Base-by-base conservation (phyloP, 2,888 invertebrate genomes). In the Lagria hirta region DNA sequence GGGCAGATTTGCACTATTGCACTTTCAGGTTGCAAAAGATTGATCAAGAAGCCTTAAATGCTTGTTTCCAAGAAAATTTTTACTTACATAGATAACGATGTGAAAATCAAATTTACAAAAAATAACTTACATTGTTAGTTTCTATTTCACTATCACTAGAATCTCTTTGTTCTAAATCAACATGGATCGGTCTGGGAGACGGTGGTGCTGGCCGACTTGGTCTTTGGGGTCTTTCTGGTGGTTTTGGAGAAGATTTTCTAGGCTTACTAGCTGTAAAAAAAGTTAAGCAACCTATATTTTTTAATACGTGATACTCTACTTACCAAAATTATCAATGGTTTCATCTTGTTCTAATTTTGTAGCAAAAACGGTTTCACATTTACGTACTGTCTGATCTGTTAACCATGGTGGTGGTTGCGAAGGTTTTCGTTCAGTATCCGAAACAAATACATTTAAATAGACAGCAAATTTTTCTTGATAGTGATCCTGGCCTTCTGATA, bases 281-380 rank as follows among this genome's bases (percentile, higher is more conserved):
- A 37, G n/a, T 5, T 11, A 24, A 4, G 8, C 13, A 21, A 23
- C 22, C 7, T 11, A 4, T 18, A 16, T 24, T 15, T 23, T 13
- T 37, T 40, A 42, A 45, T 4, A 18, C 20, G 3, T 3, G 7
- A 43, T 42, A 33, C 14, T 22, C 14, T 13, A 58, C 63, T 72
- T 63, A 86, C 88, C 86, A 66, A 90, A 91, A 65, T 87, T 88
- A 60, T 91, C 90, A 14, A 87, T 75, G 59, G 86, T 84, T 68
- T 91, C 90, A 48, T 88, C 88, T 70, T 84, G 83, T 67, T 92
- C 92, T 38, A 89, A 68, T 38, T 83, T 82, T 0, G 87, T 84
- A 3, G 84, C 81, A 68, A 92, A 92, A 1, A 92, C 71, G 0
- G 84, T 75, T 48, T 78, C 75, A 1, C 80, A 73, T 41, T 66